phyloP scores from a whole-genome alignment of 1,140 invertebrate species.

The Eriosoma lanigerum region DNA sequence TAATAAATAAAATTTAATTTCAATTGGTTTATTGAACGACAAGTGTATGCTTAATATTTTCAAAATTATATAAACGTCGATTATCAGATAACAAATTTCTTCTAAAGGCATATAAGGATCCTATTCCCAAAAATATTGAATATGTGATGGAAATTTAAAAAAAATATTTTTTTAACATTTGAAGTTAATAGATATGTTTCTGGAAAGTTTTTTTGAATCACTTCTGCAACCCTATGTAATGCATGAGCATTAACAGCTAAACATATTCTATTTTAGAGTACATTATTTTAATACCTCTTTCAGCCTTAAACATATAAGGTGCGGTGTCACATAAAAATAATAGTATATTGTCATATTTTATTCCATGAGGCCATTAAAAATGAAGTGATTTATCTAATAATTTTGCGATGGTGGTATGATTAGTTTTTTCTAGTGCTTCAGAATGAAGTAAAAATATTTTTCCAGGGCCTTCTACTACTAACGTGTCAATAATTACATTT shows the following conservation, averaged over 20 bases:
- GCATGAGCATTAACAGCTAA: conserved; percentile 58
- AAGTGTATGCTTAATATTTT: too few species aligned
- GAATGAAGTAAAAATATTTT: conserved; percentile 26
- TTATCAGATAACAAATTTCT: too few species aligned
- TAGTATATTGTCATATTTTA: conserved; percentile 2
- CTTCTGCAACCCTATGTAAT: conserved; percentile 57
- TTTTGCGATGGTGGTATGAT: conserved; percentile 16
- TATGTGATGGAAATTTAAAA: not conserved
- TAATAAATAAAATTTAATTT: too few species aligned
- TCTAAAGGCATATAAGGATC: not conserved
- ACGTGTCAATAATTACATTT: conserved; percentile 7
- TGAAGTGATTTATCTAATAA: conserved; percentile 22
- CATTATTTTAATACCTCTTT: conserved; percentile 2
- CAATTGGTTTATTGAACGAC: too few species aligned
- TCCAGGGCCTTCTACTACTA: conserved; percentile 8
- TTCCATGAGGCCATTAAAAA: conserved; percentile 7
- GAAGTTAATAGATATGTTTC: conserved; percentile 54
- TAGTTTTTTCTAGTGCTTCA: conserved; percentile 12
- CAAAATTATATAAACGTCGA: too few species aligned
- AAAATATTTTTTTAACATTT: not conserved
- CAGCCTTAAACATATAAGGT: conserved; percentile 34
- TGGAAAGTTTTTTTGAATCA: conserved; percentile 55
- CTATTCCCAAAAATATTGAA: conserved; percentile 1
- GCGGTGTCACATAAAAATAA: conserved; percentile 19
- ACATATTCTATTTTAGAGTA: conserved; percentile 54